A percentile compares a stretch with the other conserved stretches of the same genome.
phyloP scores from a whole-genome alignment of 2,113 vertebrate genomes.

The Microtus montanus region DNA sequence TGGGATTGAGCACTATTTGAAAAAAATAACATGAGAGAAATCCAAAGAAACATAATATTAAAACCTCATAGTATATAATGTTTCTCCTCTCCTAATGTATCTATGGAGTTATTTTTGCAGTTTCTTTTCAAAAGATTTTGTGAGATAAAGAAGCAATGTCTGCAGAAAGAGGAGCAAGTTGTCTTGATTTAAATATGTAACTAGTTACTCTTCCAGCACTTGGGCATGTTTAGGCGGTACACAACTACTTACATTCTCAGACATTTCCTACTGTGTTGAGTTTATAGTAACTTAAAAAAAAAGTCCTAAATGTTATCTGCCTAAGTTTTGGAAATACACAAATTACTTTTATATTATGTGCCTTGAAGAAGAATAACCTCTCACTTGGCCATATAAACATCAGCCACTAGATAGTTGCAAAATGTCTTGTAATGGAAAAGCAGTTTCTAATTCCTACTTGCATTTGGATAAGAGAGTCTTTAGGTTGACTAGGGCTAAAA shows the following conservation, averaged over 20 bases:
- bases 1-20: background rate
- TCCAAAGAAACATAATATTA: background rate
- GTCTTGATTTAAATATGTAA: background rate
- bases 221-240: background rate
- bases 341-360: constrained; percentile 24
- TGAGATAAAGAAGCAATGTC: background rate
- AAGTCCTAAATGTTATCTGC: background rate
- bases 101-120: background rate
- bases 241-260: background rate
- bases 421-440: constrained; percentile 64
- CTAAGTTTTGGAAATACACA: background rate
- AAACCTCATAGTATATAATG: background rate
- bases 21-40: background rate
- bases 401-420: constrained; percentile 60
- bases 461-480: constrained; percentile 45
- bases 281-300: background rate
- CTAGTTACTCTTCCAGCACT: background rate
- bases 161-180: background rate
- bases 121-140: background rate
- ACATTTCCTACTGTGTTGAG: background rate
- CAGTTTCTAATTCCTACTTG: constrained; percentile 59
- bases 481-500: constrained; percentile 56
- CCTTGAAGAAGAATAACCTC: background rate
- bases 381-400: background rate
- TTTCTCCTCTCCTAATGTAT: background rate